Percentiles rank a stretch among this genome's conserved stretches.
Evolutionary conservation across 2,113 vertebrate species (phyloP).

Genomic region (Sinocyclocheilus anshuiensis): DNA sequence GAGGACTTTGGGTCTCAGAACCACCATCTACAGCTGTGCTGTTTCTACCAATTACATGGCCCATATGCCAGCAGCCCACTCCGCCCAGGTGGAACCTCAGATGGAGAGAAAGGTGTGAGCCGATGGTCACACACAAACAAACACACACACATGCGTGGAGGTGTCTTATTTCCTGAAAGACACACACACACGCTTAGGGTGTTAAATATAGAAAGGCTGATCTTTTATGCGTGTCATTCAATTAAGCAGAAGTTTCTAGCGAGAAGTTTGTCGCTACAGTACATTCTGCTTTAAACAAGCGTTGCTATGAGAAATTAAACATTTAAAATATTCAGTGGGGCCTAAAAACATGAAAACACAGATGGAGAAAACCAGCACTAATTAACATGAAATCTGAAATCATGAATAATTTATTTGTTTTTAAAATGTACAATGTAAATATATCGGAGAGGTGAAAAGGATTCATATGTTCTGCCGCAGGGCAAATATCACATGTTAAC

Average conservation of each 20-base stretch:
- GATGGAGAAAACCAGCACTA: slow-evolving; percentile 68
- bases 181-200: not conserved
- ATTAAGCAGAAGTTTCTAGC: slow-evolving; percentile 37
- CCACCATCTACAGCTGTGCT: slow-evolving; percentile 78
- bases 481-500: slow-evolving; percentile 5
- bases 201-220: slow-evolving; percentile 27
- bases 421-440: slow-evolving; percentile 80
- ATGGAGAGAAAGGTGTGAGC: slow-evolving; percentile 39
- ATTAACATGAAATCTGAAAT: slow-evolving; percentile 76
- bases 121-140: slow-evolving; percentile 32
- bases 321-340: not conserved
- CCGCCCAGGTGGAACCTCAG: slow-evolving; percentile 69
- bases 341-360: slow-evolving; percentile 52
- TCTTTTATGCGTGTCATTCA: slow-evolving; percentile 24
- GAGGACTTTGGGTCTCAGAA: slow-evolving; percentile 72
- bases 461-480: slow-evolving; percentile 10
- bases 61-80: slow-evolving; percentile 76
- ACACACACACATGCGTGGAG: slow-evolving; percentile 34
- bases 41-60: slow-evolving; percentile 80
- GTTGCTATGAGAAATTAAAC: slow-evolving; percentile 17
- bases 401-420: slow-evolving; percentile 82
- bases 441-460: slow-evolving; percentile 68
- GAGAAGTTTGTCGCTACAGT: slow-evolving; percentile 13
- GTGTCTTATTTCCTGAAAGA: slow-evolving; percentile 57
- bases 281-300: slow-evolving; percentile 8